phyloP scores from a whole-genome alignment of 2,888 invertebrate genomes.

The Lithosia quadra region DNA sequence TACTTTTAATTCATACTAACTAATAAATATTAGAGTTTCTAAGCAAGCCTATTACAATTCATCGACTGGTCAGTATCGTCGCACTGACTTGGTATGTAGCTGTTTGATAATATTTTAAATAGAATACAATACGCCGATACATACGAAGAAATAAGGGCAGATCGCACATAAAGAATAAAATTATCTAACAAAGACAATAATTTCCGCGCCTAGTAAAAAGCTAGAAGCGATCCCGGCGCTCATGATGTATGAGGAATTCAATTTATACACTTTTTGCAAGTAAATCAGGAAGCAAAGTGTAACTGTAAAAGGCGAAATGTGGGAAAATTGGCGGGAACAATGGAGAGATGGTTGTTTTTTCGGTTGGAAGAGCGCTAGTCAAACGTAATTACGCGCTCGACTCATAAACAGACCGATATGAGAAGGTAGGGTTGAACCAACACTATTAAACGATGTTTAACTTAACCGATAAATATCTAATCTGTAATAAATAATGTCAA shows the following conservation, averaged over 20 bases:
- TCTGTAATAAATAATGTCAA: no score
- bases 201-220: constrained; percentile 67
- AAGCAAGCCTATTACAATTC: neutral
- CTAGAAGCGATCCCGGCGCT: constrained; percentile 57
- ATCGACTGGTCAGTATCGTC: neutral
- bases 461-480: neutral
- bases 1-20: no score
- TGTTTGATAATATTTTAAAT: neutral
- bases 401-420: constrained; percentile 70
- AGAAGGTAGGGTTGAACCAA: constrained; percentile 53
- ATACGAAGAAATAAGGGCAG: constrained; percentile 40
- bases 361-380: constrained; percentile 83
- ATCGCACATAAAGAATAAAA: constrained; percentile 56
- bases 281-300: constrained; percentile 80
- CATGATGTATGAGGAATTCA: constrained; percentile 74
- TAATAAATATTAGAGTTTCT: neutral
- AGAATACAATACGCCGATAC: constrained; percentile 8
- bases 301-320: constrained; percentile 85
- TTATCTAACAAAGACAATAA: constrained; percentile 65
- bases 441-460: constrained; percentile 45
- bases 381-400: constrained; percentile 79
- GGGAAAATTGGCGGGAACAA: constrained; percentile 81
- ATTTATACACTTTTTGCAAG: constrained; percentile 81
- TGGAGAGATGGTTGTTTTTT: constrained; percentile 82
- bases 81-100: neutral